phyloP scores from a whole-genome alignment of 1,140 invertebrate species.

The Lasaia peninsularis region DNA sequence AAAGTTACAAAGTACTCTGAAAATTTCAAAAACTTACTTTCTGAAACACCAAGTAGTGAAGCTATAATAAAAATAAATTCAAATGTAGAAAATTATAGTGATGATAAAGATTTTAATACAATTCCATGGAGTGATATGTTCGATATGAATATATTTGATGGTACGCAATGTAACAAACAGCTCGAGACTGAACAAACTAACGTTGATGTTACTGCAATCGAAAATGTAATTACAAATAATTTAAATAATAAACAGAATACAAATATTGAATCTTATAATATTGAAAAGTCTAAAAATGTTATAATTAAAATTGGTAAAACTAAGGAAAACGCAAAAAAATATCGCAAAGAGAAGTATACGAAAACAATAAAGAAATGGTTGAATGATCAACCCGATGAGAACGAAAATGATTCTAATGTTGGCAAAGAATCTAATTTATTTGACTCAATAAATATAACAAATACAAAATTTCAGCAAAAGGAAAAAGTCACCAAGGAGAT shows the following conservation, averaged over 20 bases:
- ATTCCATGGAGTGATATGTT: constrained; percentile 50
- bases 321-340: background rate
- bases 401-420: background rate
- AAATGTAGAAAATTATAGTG: background rate
- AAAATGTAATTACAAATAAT: background rate
- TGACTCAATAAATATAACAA: constrained; percentile 4
- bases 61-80: background rate
- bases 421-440: background rate
- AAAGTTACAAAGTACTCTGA: too few relatives aligned
- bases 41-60: background rate
- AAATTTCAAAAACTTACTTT: background rate
- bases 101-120: background rate
- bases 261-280: background rate
- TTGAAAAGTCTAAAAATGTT: constrained; percentile 21
- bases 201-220: background rate
- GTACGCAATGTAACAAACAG: background rate
- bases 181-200: background rate
- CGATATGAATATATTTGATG: constrained; percentile 38
- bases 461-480: background rate
- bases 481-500: constrained; percentile 28
- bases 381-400: constrained; percentile 21
- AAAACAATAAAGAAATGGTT: constrained; percentile 54
- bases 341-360: constrained; percentile 48
- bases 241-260: background rate
- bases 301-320: background rate